Evolutionary conservation across 2,113 vertebrate species (phyloP).

Genomic region (Probosciger aterrimus): DNA sequence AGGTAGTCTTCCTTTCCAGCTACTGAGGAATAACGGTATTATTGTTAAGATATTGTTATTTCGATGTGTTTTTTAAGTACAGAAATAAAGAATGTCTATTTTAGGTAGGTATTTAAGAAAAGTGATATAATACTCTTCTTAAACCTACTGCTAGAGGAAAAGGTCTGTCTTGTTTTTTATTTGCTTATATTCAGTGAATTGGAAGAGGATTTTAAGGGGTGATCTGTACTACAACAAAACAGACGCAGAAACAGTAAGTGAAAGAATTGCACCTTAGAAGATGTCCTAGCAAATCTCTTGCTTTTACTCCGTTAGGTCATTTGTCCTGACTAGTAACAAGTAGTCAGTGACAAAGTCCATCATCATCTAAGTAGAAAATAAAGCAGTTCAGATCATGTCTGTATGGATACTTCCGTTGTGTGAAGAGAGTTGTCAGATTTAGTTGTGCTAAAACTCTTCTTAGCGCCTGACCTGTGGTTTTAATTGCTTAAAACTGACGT

Average conservation of each 20-base stretch:
- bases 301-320: neutral
- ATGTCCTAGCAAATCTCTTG: neutral
- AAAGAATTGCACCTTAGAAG: neutral
- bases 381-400: neutral
- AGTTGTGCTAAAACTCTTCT: neutral
- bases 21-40: neutral
- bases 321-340: neutral
- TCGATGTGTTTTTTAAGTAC: neutral
- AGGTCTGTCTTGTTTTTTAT: neutral
- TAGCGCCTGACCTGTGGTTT: neutral
- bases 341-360: neutral
- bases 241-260: neutral
- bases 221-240: neutral
- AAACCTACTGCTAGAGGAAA: neutral
- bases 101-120: neutral
- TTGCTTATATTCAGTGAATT: neutral
- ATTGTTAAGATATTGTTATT: neutral
- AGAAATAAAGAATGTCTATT: neutral
- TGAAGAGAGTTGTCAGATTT: neutral
- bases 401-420: neutral
- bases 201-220: neutral
- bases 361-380: neutral
- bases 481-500: neutral
- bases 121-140: neutral
- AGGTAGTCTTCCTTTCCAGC: neutral